Evolutionary conservation across 2,888 invertebrate species (phyloP), one percentile per base, ranked within the genome.

Genomic region (Galerucella pusilla): DNA sequence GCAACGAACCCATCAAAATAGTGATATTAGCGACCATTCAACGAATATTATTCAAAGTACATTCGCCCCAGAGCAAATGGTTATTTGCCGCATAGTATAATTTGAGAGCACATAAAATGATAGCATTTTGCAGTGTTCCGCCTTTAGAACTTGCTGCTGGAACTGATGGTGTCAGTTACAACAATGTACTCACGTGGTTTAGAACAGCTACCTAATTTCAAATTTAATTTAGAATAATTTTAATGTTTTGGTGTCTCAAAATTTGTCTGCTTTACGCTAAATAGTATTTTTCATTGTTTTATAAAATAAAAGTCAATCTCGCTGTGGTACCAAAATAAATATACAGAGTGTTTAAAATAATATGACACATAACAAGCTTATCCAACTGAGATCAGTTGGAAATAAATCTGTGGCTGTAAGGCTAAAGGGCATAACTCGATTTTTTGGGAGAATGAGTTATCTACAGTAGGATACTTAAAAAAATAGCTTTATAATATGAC

Each of bases 121-220:
- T 71, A 64, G 71, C 71, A 64, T 71, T 71, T 71, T 64, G 64
- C 71, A 20, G 71, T 64, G 71, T 71, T 71, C 71, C 71, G 64
- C 71, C 64, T 59, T 71, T 54, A 71, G 54, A 71, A 52, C 52
- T 70, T 52, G 64, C n/a, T 71, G 71, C 64, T 54, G 42, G 71
- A 71, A 71, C 71, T 71, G 54, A 71, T 71, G 71, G 71, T 71
- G 64, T 71, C 71, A 71, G 71, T 71, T 71, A 71, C 71, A 71
- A 71, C 71, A 71, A 71, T 71, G 71, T 71, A 71, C 20, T 20
- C 1, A 20, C 71, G 11, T 54, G 52, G 64, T 64, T 42, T 11
- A 54, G 5, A 64, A 54, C 71, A 35, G 42, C 71, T 71, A 59
- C 42, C 64, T 60, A 71, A 71, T 71, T 71, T 64, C 20, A 28